Percentiles rank a stretch among this genome's conserved stretches.
Evolutionary conservation across 2,113 vertebrate genomes (phyloP).

Genomic region (Cyphomyrus discorhynchus): DNA sequence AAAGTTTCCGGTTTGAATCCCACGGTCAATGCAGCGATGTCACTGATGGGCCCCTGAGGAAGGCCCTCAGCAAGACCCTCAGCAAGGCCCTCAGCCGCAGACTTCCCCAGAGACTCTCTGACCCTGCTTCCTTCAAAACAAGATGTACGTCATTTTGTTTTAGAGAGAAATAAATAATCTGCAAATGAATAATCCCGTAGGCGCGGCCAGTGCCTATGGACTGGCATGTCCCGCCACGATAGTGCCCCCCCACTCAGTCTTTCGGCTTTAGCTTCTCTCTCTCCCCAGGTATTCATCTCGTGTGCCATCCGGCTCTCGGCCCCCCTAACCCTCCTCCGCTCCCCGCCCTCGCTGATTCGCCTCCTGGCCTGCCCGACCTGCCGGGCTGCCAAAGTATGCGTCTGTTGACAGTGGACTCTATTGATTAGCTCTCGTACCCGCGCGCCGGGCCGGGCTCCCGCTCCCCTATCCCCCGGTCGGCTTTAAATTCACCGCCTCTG

Average conservation of each 20-base stretch:
- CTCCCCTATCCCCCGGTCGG: not conserved
- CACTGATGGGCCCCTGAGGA: not conserved
- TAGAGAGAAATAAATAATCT: not conserved
- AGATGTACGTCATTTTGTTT: not conserved
- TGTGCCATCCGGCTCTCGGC: not conserved
- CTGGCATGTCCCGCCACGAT: not conserved
- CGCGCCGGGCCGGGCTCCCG: not conserved
- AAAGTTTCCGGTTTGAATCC: not conserved
- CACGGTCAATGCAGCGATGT: not conserved
- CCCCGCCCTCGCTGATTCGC: not conserved
- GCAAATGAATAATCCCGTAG: not conserved
- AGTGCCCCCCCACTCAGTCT: not conserved
- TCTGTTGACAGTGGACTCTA: not conserved
- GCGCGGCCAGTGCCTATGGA: too few relatives aligned
- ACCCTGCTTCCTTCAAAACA: not conserved
- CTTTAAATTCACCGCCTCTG: conserved; percentile 2
- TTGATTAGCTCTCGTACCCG: not conserved
- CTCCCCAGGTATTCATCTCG: not conserved
- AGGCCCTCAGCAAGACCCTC: not conserved
- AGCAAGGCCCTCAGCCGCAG: not conserved
- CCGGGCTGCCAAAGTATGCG: not conserved
- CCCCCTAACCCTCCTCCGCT: not conserved
- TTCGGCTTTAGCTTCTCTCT: not conserved
- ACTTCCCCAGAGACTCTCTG: not conserved
- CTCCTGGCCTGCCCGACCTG: not conserved